Base-by-base conservation (phyloP, 2,888 invertebrate species). In the Catotricha subobsoleta region DNA sequence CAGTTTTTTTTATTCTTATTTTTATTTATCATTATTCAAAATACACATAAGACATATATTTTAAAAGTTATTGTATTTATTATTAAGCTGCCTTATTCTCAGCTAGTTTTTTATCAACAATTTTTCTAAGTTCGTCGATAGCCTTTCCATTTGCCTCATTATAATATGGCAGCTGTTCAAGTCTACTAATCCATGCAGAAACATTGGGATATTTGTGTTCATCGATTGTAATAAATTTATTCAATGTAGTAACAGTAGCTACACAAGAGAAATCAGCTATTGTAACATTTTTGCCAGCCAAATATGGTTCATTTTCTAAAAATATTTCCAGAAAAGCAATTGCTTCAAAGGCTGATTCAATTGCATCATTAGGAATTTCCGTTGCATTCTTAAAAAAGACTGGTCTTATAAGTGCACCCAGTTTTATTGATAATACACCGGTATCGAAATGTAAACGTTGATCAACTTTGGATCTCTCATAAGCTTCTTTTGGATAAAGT, bases 371-470 rank as follows among this genome's bases (percentile, higher is more conserved):
- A 6, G 38, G 20, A 18, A 34, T 15, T 34, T 39, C 34, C 20
- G 30, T 34, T 3, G 28, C 27, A 19, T 16, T 28, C n/a, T n/a
- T n/a, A 28, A 3, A 12, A 23, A 16, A 38, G 13, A 31, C 20
- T 9, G 20, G 30, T 3, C 2, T 12, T 25, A 54, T 49, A 18
- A 56, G 52, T 18, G 50, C 50, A 2, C 55, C 49, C 2, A 61
- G 25, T 9, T 53, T 50, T 10, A 53, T 48, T 41, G 58, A 62
- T 7, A 60, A 39, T 1, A 57, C 53, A 21, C 57, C 56, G 3
- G 55, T 50, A 18, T 62, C 62, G 40, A 59, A 62, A 47, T 59
- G 55, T 31, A 62, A 41, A 0, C 61, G 54, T 29, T 61, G 59
- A 51, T 62, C 58, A 2, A 60, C 56, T 3, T 55, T 34, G 3